Evolutionary conservation across 1,140 invertebrate species (phyloP).

Genomic region (Zaprionus capensis): DNA sequence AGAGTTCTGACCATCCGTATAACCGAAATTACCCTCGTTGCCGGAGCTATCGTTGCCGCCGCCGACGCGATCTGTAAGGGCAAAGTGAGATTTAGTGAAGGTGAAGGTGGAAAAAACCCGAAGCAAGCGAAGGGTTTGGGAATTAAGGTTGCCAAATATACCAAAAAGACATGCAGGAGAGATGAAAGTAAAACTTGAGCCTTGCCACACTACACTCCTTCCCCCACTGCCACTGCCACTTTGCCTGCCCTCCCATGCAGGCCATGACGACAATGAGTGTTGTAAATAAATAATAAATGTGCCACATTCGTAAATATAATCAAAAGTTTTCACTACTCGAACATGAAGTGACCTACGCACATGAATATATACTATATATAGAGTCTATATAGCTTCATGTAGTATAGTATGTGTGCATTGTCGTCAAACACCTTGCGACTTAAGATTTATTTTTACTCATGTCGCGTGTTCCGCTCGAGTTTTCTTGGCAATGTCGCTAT

Average conservation of each 20-base stretch:
- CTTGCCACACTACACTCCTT: not conserved
- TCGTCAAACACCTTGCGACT: constrained; percentile 41
- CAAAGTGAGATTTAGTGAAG: not conserved
- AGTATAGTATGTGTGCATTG: constrained; percentile 11
- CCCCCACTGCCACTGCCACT: not conserved
- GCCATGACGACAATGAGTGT: not conserved
- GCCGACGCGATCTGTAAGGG: constrained; percentile 68
- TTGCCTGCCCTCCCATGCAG: not conserved
- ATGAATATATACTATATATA: not conserved
- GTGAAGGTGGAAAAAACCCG: not conserved
- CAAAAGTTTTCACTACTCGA: constrained; percentile 44
- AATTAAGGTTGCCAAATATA: not conserved
- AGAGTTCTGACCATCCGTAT: constrained; percentile 78
- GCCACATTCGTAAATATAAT: constrained; percentile 59
- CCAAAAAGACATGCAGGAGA: constrained; percentile 5
- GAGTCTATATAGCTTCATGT: not conserved
- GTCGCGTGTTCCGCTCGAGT: constrained; percentile 52
- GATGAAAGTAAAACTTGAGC: not conserved
- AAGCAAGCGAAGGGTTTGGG: not conserved
- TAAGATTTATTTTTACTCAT: constrained; percentile 57
- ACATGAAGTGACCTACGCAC: constrained; percentile 7
- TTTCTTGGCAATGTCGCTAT: constrained; percentile 63
- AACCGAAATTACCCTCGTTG: constrained; percentile 77
- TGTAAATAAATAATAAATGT: constrained; percentile 66
- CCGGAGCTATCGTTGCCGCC: constrained; percentile 82